Evolutionary conservation across 1,140 invertebrate genomes (phyloP).

Genomic region (Tyrophagus putrescentiae): DNA sequence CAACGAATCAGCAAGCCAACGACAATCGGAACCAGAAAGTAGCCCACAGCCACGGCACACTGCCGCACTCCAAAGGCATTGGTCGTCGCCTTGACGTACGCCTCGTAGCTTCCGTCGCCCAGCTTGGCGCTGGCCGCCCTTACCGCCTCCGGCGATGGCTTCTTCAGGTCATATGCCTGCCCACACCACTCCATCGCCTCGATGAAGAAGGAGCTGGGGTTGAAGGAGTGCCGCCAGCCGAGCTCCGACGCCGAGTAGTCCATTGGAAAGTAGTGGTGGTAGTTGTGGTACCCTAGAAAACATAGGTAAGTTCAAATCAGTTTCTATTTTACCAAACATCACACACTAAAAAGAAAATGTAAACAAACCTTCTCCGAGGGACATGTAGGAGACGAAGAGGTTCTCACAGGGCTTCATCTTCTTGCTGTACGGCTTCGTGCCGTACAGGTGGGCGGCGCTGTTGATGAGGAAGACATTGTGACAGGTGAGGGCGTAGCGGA

Average conservation of each 20-base stretch:
- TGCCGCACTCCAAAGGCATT: no score
- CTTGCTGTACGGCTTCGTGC: slow-evolving; percentile 35
- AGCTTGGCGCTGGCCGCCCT: no score
- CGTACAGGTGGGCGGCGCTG: slow-evolving; percentile 41
- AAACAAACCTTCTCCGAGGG: slow-evolving; percentile 37
- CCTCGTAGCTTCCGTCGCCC: no score
- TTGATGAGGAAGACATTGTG: background rate
- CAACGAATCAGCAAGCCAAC: no score
- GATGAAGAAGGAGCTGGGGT: slow-evolving; percentile 40
- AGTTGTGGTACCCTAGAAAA: slow-evolving; percentile 43
- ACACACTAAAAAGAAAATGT: background rate
- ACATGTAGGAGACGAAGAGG: slow-evolving; percentile 32
- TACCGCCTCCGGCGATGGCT: background rate
- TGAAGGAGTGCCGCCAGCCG: slow-evolving; percentile 33
- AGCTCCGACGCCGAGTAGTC: slow-evolving; percentile 39
- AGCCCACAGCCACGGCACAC: no score
- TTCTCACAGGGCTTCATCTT: slow-evolving; percentile 37
- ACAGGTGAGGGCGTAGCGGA: background rate
- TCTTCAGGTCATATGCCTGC: slow-evolving; percentile 37
- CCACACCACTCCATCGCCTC: slow-evolving; percentile 38
- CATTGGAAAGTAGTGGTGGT: slow-evolving; percentile 42
- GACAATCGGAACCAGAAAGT: no score
- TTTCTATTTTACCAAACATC: background rate
- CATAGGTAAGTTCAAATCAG: no score
- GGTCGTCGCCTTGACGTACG: no score